Base-by-base conservation (phyloP, 2,888 invertebrate genomes). In the Trilocha varians region DNA sequence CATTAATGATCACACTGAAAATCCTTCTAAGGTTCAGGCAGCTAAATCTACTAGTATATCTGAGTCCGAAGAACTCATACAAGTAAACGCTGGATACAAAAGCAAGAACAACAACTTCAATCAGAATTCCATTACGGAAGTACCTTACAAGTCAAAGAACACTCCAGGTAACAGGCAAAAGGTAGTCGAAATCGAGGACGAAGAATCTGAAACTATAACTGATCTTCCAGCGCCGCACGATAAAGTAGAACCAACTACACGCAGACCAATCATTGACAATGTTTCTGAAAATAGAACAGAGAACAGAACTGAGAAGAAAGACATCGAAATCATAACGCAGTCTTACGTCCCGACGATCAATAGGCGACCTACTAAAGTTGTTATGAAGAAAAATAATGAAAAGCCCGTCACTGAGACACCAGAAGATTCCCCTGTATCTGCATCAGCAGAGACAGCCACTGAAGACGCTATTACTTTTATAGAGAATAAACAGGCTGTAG, bases 91-190 rank as follows among this genome's bases (percentile, higher is more conserved):
- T 4, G 83, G 78, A 1, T 83, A 85, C 47, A 85, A 84, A 43
- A 84, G 84, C 40, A 84, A 84, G 62, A 83, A 84, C 44, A 84
- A 63, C 40, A 83, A 82, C 40, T 71, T 73, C 53, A 84, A 84
- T 46, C 57, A 75, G 6, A 85, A 85, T 43, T 83, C 83, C 0
- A 84, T 85, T 13, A 84, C 84, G 0, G 84, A 85, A 52, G 50
- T 74, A 32, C 78, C 82, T 4, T 49, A 65, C 1, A 84, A 84
- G 53, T 71, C 47, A 43, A 84, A 79, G 57, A 64, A 62, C 17
- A 48, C 49, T 25, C 41, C 64, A 6, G 47, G 51, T 2, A 70
- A 48, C 38, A 80, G 80, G 47, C 74, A 72, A 38, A 77, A 70
- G 46, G 53, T 75, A 0, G 60, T 78, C 0, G 84, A 85, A 54